Conservation (phyloP, 2,113 vertebrate genomes). For the Tor tambroides region DNA sequence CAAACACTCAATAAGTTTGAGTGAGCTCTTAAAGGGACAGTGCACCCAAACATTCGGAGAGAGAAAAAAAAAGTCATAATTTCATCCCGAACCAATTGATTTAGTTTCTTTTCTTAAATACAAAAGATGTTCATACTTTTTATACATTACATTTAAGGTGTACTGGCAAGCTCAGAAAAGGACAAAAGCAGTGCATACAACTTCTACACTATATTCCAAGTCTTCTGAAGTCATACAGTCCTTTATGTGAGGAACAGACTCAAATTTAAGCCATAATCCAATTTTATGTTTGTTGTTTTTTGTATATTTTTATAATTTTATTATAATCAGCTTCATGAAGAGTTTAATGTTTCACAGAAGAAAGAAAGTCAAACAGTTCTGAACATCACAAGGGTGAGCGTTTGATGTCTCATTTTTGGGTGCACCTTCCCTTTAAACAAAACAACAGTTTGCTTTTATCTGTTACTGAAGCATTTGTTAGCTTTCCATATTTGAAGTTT, state of each 20-base stretch:
- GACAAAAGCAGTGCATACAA: neutral
- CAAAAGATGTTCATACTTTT: neutral
- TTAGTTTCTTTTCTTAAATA: neutral
- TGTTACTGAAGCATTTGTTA: neutral
- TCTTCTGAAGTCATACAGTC: neutral
- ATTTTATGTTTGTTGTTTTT: neutral
- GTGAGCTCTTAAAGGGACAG: neutral
- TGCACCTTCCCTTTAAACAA: neutral
- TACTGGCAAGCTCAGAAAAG: neutral
- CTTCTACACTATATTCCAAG: neutral
- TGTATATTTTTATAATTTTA: neutral
- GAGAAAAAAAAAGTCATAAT: neutral
- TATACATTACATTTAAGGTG: neutral
- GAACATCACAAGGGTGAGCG: neutral
- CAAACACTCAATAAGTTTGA: conserved; percentile 12
- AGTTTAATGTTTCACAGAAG: neutral
- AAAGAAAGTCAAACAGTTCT: neutral
- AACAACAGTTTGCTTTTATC: neutral
- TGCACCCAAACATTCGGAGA: neutral
- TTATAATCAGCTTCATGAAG: neutral
- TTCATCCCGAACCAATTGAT: neutral
- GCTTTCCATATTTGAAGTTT: conserved; percentile 8
- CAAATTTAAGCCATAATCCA: neutral
- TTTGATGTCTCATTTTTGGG: neutral
- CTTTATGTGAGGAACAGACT: neutral